Conservation (phyloP, 2,797 vertebrate genomes). For the Crenichthys baileyi region DNA sequence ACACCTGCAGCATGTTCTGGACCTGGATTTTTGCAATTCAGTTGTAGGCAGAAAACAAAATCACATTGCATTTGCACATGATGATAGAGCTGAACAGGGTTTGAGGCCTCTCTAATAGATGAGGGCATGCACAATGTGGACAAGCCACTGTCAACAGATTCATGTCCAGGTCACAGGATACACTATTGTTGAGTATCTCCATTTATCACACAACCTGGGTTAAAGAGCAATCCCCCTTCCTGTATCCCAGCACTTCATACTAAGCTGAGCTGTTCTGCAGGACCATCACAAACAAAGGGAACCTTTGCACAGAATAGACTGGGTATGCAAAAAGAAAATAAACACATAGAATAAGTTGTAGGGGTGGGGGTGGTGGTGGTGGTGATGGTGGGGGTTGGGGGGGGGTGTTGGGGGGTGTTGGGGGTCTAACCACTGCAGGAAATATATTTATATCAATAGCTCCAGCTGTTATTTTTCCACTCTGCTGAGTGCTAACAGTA, state of each 20-base stretch:
- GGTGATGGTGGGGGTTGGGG: background rate
- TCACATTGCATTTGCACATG: background rate
- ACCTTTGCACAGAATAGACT: constrained; percentile 79
- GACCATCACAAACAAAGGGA: constrained; percentile 82
- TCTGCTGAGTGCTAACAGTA: constrained; percentile 55
- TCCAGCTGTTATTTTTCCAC: constrained; percentile 78
- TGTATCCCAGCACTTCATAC: constrained; percentile 83
- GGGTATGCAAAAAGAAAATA: constrained; percentile 73
- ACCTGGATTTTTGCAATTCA: constrained; percentile 25
- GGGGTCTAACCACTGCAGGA: constrained; percentile 64
- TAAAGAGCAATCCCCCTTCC: constrained; percentile 86
- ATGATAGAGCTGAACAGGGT: constrained; percentile 2
- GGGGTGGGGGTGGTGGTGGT: constrained; percentile 6
- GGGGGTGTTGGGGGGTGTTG: background rate
- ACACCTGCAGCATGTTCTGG: constrained; percentile 20
- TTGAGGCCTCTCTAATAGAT: constrained; percentile 45
- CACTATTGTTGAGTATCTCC: constrained; percentile 94
- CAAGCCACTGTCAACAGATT: constrained; percentile 83
- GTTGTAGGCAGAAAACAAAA: background rate
- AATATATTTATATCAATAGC: constrained; percentile 83
- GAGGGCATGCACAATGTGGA: constrained; percentile 76
- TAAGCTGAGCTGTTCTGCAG: constrained; percentile 83
- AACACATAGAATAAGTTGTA: constrained; percentile 73
- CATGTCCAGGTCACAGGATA: constrained; percentile 86
- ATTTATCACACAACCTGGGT: constrained; percentile 91